Conservation (phyloP, 2,888 invertebrate species). For the Dasysyrphus tricinctus region DNA sequence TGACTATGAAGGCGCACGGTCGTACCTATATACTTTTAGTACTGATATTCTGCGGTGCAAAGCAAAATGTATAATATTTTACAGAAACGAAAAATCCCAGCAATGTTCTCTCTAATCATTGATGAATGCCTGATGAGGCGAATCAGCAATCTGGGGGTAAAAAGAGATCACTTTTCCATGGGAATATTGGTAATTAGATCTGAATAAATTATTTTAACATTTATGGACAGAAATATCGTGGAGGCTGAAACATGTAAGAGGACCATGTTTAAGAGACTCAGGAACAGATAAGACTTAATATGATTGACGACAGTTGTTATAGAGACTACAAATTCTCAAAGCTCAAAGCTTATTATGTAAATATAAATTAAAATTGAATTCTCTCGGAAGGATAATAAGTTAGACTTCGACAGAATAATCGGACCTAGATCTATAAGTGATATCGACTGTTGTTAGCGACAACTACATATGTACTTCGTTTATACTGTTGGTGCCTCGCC, state of each 20-base stretch:
- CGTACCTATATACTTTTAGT: constrained; percentile 3
- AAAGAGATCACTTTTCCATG: constrained; percentile 41
- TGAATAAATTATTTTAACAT: constrained; percentile 41
- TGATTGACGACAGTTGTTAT: neutral
- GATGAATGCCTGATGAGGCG: constrained; percentile 39
- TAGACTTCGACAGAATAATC: neutral
- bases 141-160: constrained; percentile 14
- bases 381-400: neutral
- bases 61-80: neutral
- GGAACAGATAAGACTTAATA: neutral
- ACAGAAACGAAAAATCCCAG: constrained; percentile 24
- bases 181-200: constrained; percentile 66
- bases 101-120: constrained; percentile 54
- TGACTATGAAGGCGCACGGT: neutral
- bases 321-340: neutral
- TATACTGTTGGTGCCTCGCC: too few relatives aligned
- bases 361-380: too few relatives aligned
- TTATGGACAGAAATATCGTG: constrained; percentile 4
- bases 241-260: neutral
- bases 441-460: too few relatives aligned
- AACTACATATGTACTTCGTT: too few relatives aligned
- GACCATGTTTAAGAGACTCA: neutral
- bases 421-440: too few relatives aligned
- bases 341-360: neutral
- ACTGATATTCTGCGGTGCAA: neutral